Evolutionary conservation across 2,888 invertebrate species (phyloP).

Genomic region (Acanthosepion lycidas): DNA sequence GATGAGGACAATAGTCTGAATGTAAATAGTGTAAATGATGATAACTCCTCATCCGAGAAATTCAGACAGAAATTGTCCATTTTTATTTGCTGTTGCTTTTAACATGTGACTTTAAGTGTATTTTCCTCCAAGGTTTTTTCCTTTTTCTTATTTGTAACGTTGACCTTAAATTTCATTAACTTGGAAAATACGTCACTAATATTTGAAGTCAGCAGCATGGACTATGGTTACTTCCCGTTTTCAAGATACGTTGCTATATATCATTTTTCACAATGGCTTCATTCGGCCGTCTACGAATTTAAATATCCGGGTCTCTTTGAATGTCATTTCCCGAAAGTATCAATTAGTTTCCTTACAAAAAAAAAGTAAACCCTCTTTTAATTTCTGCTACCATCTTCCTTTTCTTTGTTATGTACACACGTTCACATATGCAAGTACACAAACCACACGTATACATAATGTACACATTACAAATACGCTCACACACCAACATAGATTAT

Average conservation of each 20-base stretch:
- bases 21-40: no score
- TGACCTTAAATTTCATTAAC: neutral
- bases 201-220: neutral
- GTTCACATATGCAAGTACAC: neutral
- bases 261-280: neutral
- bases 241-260: neutral
- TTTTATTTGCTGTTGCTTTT: neutral
- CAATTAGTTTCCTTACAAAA: neutral
- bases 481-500: slow-evolving; percentile 8
- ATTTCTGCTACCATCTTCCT: neutral
- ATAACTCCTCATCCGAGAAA: no score
- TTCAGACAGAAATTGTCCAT: neutral
- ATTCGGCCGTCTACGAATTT: neutral
- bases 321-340: neutral
- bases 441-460: slow-evolving; percentile 16
- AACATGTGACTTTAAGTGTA: neutral
- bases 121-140: neutral
- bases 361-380: neutral
- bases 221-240: neutral
- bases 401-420: slow-evolving; percentile 2
- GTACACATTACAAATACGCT: neutral
- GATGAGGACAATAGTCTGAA: no score
- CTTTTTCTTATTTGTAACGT: no score
- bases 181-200: neutral
- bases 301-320: neutral